These are phyloP conservation scores for Hephaestus fuliginosus DNA, from an alignment of 2,797 vertebrate genomes.

Conservation along the genomic window DNA sequence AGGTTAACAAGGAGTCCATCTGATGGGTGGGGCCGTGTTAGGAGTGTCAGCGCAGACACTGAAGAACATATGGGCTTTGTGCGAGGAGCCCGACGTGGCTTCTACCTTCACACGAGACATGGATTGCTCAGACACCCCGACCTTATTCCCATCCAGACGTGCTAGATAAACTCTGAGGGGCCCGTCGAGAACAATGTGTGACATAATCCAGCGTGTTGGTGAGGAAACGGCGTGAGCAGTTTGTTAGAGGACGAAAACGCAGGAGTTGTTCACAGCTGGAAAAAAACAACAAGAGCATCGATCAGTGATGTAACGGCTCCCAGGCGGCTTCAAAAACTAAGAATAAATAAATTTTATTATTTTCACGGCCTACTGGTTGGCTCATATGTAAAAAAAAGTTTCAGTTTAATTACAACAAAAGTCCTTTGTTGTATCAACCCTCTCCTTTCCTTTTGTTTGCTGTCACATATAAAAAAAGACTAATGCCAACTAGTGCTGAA, in stretches of 20 bases:
- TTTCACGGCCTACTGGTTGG: not conserved
- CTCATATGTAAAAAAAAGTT: not conserved
- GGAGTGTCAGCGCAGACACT: slow-evolving; percentile 46
- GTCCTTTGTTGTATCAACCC: not conserved
- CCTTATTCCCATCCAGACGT: slow-evolving; percentile 60
- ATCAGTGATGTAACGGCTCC: not conserved
- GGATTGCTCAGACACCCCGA: slow-evolving; percentile 59
- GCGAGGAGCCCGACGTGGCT: slow-evolving; percentile 14
- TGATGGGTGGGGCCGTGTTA: slow-evolving; percentile 27
- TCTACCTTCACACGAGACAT: slow-evolving; percentile 59
- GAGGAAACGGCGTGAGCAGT: not conserved
- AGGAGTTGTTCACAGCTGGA: not conserved
- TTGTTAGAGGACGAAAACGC: not conserved
- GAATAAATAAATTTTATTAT: not conserved
- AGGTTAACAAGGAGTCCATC: slow-evolving; percentile 58
- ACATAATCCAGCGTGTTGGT: slow-evolving; percentile 18
- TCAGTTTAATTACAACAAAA: not conserved
- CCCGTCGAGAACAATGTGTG: not conserved
- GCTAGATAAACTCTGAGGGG: slow-evolving; percentile 6
- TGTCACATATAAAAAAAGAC: no score
- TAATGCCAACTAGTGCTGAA: no score
- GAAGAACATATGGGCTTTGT: slow-evolving; percentile 47
- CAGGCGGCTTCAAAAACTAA: not conserved
- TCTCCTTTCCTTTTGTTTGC: not conserved
- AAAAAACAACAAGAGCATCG: not conserved